Conservation (phyloP, 2,888 invertebrate species). For the Chloroclysta siterata region DNA sequence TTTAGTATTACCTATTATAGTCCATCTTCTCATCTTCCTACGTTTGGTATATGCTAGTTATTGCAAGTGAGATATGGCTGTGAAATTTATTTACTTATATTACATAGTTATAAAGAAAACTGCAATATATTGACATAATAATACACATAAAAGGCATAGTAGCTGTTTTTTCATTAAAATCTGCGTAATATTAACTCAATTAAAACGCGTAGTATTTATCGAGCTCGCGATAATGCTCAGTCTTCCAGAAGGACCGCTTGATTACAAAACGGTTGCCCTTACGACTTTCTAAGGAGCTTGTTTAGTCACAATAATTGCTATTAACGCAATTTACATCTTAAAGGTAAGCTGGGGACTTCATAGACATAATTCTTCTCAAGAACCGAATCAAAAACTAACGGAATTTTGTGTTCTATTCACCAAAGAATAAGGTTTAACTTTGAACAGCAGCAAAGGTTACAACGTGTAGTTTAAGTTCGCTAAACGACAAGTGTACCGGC, state of each 20-base stretch:
- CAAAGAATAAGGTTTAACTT: constrained; percentile 39
- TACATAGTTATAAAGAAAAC: too few relatives aligned
- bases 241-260: constrained; percentile 24
- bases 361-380: constrained; percentile 39
- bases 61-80: too few relatives aligned
- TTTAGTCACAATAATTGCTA: constrained; percentile 37
- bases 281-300: constrained; percentile 40
- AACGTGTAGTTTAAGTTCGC: constrained; percentile 40
- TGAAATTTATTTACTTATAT: too few relatives aligned
- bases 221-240: constrained; percentile 12
- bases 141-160: too few relatives aligned
- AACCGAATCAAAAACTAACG: constrained; percentile 43
- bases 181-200: too few relatives aligned
- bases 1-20: too few relatives aligned
- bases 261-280: constrained; percentile 36
- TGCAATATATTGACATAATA: too few relatives aligned
- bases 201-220: neutral
- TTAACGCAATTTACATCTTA: constrained; percentile 43
- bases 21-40: too few relatives aligned
- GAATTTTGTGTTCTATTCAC: constrained; percentile 36
- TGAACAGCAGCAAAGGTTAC: constrained; percentile 20
- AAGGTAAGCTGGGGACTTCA: constrained; percentile 40
- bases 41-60: too few relatives aligned
- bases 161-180: too few relatives aligned
- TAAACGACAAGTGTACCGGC: constrained; percentile 50